phyloP scores from a whole-genome alignment of 2,113 vertebrate genomes.

The Anseranas semipalmata region DNA sequence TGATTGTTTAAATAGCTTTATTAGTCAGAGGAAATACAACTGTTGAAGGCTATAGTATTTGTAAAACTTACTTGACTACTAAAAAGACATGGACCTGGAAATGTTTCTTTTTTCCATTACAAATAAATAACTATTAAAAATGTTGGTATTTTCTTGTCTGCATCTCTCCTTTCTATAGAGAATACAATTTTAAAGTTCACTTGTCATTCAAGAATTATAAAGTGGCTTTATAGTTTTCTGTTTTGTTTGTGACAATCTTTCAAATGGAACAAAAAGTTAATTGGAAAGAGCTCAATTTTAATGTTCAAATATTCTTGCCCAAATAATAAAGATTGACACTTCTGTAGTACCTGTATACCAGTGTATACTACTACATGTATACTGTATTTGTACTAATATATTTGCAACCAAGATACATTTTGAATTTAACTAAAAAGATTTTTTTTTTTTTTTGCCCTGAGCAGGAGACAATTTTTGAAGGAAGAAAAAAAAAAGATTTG shows the following conservation, averaged over 20 bases:
- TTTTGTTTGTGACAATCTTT: not conserved
- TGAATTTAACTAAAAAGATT: not conserved
- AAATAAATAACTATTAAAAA: not conserved
- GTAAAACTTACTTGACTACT: not conserved
- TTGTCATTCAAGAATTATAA: not conserved
- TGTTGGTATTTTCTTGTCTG: not conserved
- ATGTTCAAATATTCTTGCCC: not conserved
- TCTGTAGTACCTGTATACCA: not conserved
- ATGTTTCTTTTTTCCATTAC: not conserved
- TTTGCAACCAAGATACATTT: not conserved
- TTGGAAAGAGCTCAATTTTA: not conserved
- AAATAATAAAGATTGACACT: not conserved
- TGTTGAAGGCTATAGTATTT: not conserved
- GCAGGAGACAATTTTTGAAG: not conserved
- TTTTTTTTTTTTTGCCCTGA: accelerated
- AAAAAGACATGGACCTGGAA: not conserved
- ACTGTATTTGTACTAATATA: not conserved
- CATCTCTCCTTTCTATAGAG: not conserved
- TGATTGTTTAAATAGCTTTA: not conserved
- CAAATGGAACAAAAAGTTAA: not conserved
- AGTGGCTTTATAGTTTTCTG: too few relatives aligned
- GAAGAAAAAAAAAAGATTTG: not conserved
- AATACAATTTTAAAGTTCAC: not conserved
- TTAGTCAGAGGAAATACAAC: not conserved
- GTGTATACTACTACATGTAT: not conserved